Base-by-base conservation (phyloP, 2,113 vertebrate genomes). In the Xyrauchen texanus region DNA sequence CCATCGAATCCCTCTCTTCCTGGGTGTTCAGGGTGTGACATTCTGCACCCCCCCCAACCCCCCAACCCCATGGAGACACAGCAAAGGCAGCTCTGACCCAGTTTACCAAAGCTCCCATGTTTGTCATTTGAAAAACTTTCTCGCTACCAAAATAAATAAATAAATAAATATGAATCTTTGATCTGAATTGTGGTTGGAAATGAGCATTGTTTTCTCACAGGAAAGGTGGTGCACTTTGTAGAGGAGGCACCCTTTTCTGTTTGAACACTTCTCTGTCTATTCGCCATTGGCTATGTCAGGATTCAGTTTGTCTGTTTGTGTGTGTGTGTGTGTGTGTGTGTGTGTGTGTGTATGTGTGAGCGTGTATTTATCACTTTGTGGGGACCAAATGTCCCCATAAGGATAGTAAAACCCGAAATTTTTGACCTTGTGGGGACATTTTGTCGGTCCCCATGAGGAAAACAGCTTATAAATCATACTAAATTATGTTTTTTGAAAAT, bases 171-270 rank as follows among this genome's bases (percentile, higher is more conserved):
- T 34, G 21, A 5, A 15, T 77, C 89, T 91, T 89, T 90, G 89
- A 91, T 91, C 87, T 87, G 87, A 80, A 86, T 67, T 68, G n/a
- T 78, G 87, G 85, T 83, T 81, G 81, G 89, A 90, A 88, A 91
- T 90, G 76, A 65, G 5, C 16, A 58, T 86, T 92, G 87, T 93
- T 92, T 91, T 92, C 85, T 71, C 82, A 90, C 21, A 34, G 21
- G 21, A 34, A 34, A 34, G 21, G 21, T 34, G 21, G 21, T 34
- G 21, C 21, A 34, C 80, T 61, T 83, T 81, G 72, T 83, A 80
- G 81, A 71, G 83, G 57, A 85, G 78, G 55, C 73, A 68, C 57
- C 72, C 57, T 72, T 55, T 61, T 81, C 57, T 83, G 81, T 89
- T 91, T 90, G 86, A 90, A 81, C 83, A 81, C 81, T 83, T 81